These are phyloP conservation scores for Aphrophora alni DNA, from an alignment of 2,888 invertebrate genomes.

Conservation along the genomic window DNA sequence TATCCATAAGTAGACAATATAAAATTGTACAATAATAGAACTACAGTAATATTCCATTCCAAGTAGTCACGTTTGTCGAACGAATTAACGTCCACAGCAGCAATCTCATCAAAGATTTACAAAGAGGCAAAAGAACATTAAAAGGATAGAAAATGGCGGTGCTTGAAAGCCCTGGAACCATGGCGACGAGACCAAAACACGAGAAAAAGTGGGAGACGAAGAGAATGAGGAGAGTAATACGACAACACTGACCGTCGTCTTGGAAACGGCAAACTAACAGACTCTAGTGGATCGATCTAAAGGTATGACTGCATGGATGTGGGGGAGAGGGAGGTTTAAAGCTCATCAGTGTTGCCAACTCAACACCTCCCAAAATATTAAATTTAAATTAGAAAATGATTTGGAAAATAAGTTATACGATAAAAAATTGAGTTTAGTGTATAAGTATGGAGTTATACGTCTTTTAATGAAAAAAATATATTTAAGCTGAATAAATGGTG, in stretches of 20 bases:
- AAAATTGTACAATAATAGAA: no score
- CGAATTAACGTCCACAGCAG: background rate
- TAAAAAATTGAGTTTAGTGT: no score
- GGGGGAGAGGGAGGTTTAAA: background rate
- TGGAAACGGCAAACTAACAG: constrained; percentile 9
- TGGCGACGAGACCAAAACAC: background rate
- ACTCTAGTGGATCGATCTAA: constrained; percentile 3
- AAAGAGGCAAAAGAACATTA: background rate
- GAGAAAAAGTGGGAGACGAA: constrained; percentile 9
- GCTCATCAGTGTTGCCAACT: background rate
- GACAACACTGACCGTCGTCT: background rate
- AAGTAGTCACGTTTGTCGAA: background rate
- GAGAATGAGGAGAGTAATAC: background rate
- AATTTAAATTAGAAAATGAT: no score
- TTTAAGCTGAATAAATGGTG: no score
- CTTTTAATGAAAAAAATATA: no score
- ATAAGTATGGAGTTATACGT: no score
- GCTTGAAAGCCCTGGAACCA: background rate
- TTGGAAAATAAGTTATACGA: no score
- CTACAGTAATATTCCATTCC: no score
- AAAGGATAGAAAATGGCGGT: background rate
- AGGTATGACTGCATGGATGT: background rate
- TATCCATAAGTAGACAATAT: no score
- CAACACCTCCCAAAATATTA: background rate
- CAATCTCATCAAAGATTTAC: background rate